Evolutionary conservation across 2,797 vertebrate species (phyloP).

Genomic region (Cyclura pinguis): DNA sequence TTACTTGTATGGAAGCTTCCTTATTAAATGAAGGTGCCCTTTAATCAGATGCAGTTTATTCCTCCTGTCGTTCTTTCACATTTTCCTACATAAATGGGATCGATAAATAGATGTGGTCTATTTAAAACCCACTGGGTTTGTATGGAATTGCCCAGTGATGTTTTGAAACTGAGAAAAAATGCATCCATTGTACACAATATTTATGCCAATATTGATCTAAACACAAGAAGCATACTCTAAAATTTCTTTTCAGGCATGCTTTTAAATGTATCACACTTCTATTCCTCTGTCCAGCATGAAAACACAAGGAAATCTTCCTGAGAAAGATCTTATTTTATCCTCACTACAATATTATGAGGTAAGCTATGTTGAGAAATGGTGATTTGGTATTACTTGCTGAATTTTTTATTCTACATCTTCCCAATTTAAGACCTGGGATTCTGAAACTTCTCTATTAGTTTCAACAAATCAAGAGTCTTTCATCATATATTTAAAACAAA

Average conservation of each 20-base stretch:
- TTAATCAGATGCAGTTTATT: conserved; percentile 43
- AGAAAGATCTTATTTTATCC: not conserved
- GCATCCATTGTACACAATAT: not conserved
- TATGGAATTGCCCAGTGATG: not conserved
- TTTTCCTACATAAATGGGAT: conserved; percentile 18
- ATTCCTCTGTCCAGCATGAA: not conserved
- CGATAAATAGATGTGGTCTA: conserved; percentile 45
- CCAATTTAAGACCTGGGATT: not conserved
- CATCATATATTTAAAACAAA: not conserved
- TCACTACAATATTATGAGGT: not conserved
- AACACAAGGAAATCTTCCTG: not conserved
- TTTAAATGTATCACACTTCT: not conserved
- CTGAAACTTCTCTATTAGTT: not conserved
- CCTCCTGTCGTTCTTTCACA: conserved; percentile 38
- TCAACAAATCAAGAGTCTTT: not conserved
- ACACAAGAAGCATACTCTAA: conserved; percentile 2
- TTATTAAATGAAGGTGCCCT: conserved; percentile 43
- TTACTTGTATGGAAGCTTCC: conserved; percentile 13
- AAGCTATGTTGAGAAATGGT: not conserved
- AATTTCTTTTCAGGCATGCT: not conserved
- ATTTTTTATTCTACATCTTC: not conserved
- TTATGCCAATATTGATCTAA: conserved; percentile 2
- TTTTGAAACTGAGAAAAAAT: conserved; percentile 25
- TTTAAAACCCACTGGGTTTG: conserved; percentile 2
- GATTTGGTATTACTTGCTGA: not conserved